Percentiles rank a stretch among this genome's conserved stretches.
Evolutionary conservation across 2,113 vertebrate genomes (phyloP).

Genomic region (Patagioenas fasciata): DNA sequence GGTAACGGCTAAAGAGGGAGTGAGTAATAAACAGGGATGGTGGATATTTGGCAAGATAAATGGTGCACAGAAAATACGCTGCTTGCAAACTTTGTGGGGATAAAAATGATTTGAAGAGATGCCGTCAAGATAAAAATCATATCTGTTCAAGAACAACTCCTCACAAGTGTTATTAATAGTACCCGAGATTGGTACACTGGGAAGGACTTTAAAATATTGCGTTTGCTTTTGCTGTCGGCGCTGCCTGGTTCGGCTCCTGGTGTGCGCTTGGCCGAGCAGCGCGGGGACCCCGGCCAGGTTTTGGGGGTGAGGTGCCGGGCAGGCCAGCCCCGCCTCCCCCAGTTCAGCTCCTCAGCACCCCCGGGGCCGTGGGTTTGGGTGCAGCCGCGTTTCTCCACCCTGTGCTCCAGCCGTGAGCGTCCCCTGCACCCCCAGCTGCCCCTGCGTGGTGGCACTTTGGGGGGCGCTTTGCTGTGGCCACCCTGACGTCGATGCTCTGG

Average conservation of each 20-base stretch:
- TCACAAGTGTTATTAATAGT: constrained; percentile 60
- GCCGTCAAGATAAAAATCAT: constrained; percentile 58
- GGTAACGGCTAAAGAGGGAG: not conserved
- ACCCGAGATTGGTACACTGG: not conserved
- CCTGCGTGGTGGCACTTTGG: rapidly evolving
- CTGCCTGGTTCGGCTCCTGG: not conserved
- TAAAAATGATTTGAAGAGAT: constrained; percentile 59
- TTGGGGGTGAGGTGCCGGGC: rapidly evolving
- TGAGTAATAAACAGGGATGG: not conserved
- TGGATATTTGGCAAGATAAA: constrained; percentile 4
- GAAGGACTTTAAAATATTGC: constrained; percentile 35
- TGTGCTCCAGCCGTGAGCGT: rapidly evolving
- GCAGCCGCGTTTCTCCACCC: not conserved
- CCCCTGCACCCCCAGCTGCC: not conserved
- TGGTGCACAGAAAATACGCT: not conserved
- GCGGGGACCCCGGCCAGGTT: rapidly evolving
- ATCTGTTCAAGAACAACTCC: constrained; percentile 53
- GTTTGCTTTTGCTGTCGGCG: not conserved
- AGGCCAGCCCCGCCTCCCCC: rapidly evolving
- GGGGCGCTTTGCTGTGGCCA: rapidly evolving
- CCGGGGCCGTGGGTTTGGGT: rapidly evolving
- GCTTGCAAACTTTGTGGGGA: constrained; percentile 6
- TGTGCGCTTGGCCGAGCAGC: not conserved
- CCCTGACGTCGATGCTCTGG: rapidly evolving
- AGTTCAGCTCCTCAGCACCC: not conserved